Conservation (phyloP, 1,140 invertebrate genomes). For the Stegodyphus dumicola region DNA sequence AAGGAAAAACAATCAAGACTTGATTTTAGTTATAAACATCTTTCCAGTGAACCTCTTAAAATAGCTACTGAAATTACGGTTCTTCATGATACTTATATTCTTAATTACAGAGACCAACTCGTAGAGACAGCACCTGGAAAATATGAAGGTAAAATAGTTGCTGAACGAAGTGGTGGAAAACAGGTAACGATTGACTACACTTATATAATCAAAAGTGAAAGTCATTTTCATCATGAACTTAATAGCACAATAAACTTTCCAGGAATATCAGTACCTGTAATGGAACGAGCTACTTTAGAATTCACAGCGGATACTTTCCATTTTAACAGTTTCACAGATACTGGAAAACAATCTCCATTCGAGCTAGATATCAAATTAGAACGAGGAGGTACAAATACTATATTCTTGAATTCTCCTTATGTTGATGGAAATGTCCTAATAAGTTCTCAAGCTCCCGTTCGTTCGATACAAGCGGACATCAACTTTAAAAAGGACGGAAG, state of each 20-base stretch:
- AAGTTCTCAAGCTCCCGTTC: neutral
- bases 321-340: constrained; percentile 8
- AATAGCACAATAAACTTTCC: constrained; percentile 37
- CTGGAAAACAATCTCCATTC: neutral
- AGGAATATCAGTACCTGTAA: constrained; percentile 4
- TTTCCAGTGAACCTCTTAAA: constrained; percentile 6
- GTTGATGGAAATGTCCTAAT: constrained; percentile 30
- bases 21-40: constrained; percentile 16
- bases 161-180: constrained; percentile 6
- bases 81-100: neutral
- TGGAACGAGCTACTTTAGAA: constrained; percentile 1
- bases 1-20: constrained; percentile 20
- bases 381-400: constrained; percentile 4
- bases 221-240: constrained; percentile 53
- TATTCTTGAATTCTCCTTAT: constrained; percentile 12
- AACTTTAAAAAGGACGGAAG: constrained; percentile 9
- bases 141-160: constrained; percentile 26
- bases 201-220: constrained; percentile 27
- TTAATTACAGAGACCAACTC: constrained; percentile 29
- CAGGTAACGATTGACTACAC: constrained; percentile 39
- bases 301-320: neutral
- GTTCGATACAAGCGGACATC: constrained; percentile 8
- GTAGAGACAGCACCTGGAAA: constrained; percentile 20
- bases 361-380: constrained; percentile 19
- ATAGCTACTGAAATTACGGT: constrained; percentile 7